Conservation (phyloP, 2,113 vertebrate species). For the Morone chrysops region DNA sequence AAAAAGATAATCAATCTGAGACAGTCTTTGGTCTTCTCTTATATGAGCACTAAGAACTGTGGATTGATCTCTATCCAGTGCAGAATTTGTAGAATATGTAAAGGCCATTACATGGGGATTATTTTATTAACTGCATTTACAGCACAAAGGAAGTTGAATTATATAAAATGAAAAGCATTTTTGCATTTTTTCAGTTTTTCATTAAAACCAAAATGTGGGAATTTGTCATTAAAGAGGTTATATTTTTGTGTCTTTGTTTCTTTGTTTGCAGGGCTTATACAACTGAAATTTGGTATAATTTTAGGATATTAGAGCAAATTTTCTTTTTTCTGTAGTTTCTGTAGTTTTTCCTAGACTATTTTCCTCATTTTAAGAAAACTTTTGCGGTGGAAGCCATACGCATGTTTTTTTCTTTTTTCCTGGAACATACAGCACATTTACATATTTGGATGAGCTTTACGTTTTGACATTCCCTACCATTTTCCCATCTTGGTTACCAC, state of each 20-base stretch:
- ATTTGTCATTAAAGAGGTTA: background rate
- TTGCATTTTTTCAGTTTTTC: background rate
- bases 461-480: background rate
- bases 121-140: background rate
- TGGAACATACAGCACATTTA: background rate
- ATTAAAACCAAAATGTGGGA: background rate
- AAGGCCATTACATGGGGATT: background rate
- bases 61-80: background rate
- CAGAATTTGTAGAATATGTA: background rate
- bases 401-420: no score
- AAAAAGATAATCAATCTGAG: conserved; percentile 24
- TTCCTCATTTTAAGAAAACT: background rate
- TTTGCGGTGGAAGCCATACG: no score
- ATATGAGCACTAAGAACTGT: background rate
- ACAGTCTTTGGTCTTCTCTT: background rate
- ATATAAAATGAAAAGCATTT: background rate
- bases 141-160: background rate
- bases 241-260: background rate
- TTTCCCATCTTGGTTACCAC: background rate
- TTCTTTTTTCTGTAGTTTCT: background rate
- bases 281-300: background rate
- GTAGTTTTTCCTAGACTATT: background rate
- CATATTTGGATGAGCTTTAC: background rate
- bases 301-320: background rate
- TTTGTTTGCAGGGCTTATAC: background rate